Conservation (phyloP, 1,140 invertebrate species). For the Brachionus asplanchnoidis region DNA sequence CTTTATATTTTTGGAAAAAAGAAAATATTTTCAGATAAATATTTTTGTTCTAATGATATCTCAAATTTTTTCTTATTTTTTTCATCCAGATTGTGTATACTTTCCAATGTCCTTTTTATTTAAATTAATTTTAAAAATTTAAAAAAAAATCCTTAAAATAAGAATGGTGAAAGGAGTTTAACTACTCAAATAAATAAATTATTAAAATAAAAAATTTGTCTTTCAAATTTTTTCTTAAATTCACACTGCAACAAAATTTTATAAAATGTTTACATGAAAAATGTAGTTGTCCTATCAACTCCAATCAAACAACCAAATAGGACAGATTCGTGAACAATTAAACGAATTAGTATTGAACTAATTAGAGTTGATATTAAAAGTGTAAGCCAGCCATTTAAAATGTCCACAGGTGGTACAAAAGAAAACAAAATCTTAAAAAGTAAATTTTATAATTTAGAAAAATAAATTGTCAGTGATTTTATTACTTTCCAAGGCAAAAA, state of each 20-base stretch:
- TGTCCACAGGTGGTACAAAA: neutral
- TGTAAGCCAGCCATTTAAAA: neutral
- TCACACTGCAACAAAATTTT: neutral
- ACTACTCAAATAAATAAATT: no score
- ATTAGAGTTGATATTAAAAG: neutral
- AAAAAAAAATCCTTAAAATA: no score
- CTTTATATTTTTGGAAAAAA: no score
- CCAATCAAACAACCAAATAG: neutral
- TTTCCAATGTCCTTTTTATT: no score
- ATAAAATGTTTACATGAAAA: neutral
- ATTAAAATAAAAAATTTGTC: no score
- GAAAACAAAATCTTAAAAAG: neutral
- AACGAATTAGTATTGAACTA: neutral
- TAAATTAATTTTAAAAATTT: no score
- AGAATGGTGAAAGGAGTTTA: no score
- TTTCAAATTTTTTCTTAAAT: no score
- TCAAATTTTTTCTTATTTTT: no score
- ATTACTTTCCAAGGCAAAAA: neutral
- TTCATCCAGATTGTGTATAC: no score
- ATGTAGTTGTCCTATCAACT: neutral
- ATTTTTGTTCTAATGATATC: no score
- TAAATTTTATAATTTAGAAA: neutral
- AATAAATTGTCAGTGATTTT: neutral
- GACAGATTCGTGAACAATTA: neutral
- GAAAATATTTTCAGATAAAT: no score